A percentile compares a stretch with the other conserved stretches of the same genome.
phyloP scores from a whole-genome alignment of 2,797 vertebrate species.

The Hydrocynus forskahlii region DNA sequence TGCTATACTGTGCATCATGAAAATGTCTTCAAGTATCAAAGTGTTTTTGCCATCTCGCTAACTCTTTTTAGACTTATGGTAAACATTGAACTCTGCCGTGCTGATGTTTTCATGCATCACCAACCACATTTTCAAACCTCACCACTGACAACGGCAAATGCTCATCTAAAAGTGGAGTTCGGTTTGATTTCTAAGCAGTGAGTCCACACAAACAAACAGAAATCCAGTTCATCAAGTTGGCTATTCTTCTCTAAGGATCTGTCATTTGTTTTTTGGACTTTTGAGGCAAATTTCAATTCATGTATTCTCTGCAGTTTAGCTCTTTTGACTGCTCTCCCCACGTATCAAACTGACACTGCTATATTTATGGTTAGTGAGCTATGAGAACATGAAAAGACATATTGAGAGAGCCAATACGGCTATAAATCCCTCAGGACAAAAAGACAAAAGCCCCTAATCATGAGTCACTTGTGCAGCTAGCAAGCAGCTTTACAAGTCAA shows the following conservation, averaged over 20 bases:
- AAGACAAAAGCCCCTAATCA: conserved; percentile 2
- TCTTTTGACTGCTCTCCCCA: not conserved
- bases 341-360: not conserved
- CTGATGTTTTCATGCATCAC: not conserved
- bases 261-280: not conserved
- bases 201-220: not conserved
- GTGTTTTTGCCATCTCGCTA: not conserved
- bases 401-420: not conserved
- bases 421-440: not conserved
- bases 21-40: not conserved
- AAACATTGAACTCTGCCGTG: not conserved
- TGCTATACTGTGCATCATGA: not conserved
- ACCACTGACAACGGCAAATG: too few relatives aligned
- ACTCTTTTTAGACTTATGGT: too few relatives aligned
- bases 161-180: too few relatives aligned
- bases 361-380: not conserved
- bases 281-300: not conserved
- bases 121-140: not conserved
- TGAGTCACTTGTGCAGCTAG: conserved; percentile 1
- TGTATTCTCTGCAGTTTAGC: not conserved
- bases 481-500: conserved; percentile 36
- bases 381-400: not conserved
- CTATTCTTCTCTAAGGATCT: not conserved
- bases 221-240: not conserved
- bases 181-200: not conserved